These are phyloP conservation scores for Tineola bisselliella DNA, from an alignment of 2,888 invertebrate genomes.

Conservation along the genomic window DNA sequence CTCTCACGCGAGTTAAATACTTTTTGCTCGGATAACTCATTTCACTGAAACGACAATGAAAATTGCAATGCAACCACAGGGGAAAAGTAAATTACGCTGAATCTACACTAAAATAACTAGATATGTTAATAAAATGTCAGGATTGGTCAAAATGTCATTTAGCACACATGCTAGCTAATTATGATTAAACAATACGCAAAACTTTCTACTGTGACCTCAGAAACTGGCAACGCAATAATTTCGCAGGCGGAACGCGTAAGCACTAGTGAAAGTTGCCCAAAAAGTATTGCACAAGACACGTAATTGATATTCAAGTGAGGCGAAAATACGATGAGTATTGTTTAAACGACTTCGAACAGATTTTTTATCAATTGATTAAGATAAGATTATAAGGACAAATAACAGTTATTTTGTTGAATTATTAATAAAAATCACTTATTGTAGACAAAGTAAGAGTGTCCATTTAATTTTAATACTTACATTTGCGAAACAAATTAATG, in stretches of 20 bases:
- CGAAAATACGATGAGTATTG: slow-evolving; percentile 31
- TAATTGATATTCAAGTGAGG: slow-evolving; percentile 60
- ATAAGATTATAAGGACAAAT: no score
- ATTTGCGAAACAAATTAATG: background rate
- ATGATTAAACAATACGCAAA: slow-evolving; percentile 27
- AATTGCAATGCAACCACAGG: slow-evolving; percentile 15
- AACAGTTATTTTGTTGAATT: no score
- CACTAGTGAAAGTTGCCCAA: slow-evolving; percentile 64
- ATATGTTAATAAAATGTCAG: background rate
- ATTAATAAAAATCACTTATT: no score
- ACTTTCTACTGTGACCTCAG: slow-evolving; percentile 60
- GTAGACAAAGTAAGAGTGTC: no score
- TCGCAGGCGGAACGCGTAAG: slow-evolving; percentile 60
- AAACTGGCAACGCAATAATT: slow-evolving; percentile 53
- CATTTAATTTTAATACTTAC: no score
- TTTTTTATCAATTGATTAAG: background rate
- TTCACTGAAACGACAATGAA: slow-evolving; percentile 26
- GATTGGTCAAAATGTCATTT: background rate
- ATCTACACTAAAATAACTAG: background rate
- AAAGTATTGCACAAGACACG: slow-evolving; percentile 65
- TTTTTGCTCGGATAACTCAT: slow-evolving; percentile 40
- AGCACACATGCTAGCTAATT: slow-evolving; percentile 14
- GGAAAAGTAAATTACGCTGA: slow-evolving; percentile 15
- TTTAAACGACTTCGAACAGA: background rate
- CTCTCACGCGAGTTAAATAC: slow-evolving; percentile 47